phyloP scores from a whole-genome alignment of 92 coral and sea anemone species.

The Bergia puertoricense region DNA sequence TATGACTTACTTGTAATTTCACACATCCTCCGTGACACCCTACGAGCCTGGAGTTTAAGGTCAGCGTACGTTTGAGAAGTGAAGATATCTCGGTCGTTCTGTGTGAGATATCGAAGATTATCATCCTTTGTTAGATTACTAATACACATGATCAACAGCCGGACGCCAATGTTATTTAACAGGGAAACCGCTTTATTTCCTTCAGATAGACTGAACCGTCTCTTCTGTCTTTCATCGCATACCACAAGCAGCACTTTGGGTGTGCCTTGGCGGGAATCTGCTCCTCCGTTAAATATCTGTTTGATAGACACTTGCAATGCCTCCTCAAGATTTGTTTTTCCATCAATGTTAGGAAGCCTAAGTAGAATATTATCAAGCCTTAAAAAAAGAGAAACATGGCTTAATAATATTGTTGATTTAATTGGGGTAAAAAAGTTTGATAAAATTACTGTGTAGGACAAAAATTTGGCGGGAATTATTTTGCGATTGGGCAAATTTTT shows the following conservation, averaged over 20 bases:
- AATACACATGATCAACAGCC: slow-evolving; percentile 58
- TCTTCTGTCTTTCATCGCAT: slow-evolving; percentile 48
- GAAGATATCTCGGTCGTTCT: slow-evolving; percentile 42
- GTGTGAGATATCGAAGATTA: slow-evolving; percentile 49
- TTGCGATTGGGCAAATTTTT: too few species aligned
- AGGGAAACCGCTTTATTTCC: slow-evolving; percentile 49
- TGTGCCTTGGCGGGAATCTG: slow-evolving; percentile 69
- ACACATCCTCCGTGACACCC: slow-evolving; percentile 55
- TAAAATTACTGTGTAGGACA: too few species aligned
- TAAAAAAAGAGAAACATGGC: neutral
- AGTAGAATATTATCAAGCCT: slow-evolving; percentile 1
- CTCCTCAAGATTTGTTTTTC: neutral
- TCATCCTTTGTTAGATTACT: slow-evolving; percentile 49
- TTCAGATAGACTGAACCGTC: neutral
- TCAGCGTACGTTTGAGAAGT: slow-evolving; percentile 41
- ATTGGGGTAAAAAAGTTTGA: neutral
- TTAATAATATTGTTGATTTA: neutral
- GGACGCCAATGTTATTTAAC: slow-evolving; percentile 55
- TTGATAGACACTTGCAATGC: slow-evolving; percentile 30
- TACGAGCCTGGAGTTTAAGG: slow-evolving; percentile 49
- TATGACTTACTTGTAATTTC: slow-evolving; percentile 55
- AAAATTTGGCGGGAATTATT: too few species aligned
- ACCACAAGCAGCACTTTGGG: slow-evolving; percentile 68
- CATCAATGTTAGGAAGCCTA: neutral
- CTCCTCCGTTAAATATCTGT: slow-evolving; percentile 65